Base-by-base conservation (phyloP, 92 coral and sea anemone genomes). In the Bergia puertoricense region DNA sequence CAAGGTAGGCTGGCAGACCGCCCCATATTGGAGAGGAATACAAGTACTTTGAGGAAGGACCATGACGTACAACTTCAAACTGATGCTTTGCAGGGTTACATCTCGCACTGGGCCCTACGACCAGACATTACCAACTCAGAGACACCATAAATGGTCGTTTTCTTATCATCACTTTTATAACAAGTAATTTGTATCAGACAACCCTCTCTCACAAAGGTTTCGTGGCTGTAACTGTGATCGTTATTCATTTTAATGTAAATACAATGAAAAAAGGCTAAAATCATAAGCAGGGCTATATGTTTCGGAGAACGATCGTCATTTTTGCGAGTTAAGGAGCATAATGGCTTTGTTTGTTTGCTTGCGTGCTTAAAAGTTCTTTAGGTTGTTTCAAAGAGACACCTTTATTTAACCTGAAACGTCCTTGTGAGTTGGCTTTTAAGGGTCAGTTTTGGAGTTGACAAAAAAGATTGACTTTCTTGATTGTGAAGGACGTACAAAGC, bases 61-160 rank as follows among this genome's bases (percentile, higher is more conserved):
- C 48, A 84, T 45, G 30, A 62, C 44, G 82, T 54, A 54, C 16
- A 46, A 22, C 71, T 79, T 46, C 69, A 86, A 74, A 96, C 94
- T 6, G 89, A 93, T 73, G 94, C 98, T 1, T 51, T 56, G 42
- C 92, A 71, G 45, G 91, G 98, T 78, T 93, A 79, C 48, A 94
- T 96, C 23, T 75, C 91, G 30, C 57, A 62, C 38, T 93, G 97
- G 97, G 95, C 94, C 8, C 75, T 94, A n/a, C n/a, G n/a, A n/a
- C n/a, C n/a, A n/a, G n/a, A n/a, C n/a, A n/a, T n/a, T n/a, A n/a
- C n/a, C n/a, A n/a, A n/a, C n/a, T n/a, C n/a, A n/a, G n/a, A n/a
- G n/a, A n/a, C n/a, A n/a, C n/a, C 6, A 48, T 48, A 48, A 48
- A 48, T 48, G 10, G 51, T 10, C 51, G 8, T 10, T 46, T 10